Evolutionary conservation across 2,888 invertebrate genomes (phyloP), one percentile per base, ranked within the genome.

Genomic region (Nyleta sp.): DNA sequence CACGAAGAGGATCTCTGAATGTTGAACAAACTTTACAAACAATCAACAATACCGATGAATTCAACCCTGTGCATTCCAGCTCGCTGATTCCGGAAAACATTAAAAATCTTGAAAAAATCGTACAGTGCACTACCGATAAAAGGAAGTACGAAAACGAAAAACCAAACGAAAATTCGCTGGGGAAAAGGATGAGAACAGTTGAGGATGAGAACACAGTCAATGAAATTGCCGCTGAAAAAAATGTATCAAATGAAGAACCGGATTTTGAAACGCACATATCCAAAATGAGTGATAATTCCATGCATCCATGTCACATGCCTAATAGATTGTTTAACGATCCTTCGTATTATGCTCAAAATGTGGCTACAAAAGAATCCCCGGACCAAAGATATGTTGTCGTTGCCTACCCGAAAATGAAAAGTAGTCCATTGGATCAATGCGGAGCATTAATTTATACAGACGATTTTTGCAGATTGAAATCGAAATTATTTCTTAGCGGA

Each of bases 241-340:
- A 8, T 28, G 28, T 8, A 6, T 15, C 40, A 15, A 40, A 40
- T 8, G 13, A 15, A 15, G 17, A 40, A 15, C 4, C 17, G 8
- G 13, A 40, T 17, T 13, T 15, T 40, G 40, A 40, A 44, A 2
- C 24, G 10, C 4, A 50, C 15, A 50, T 50, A 10, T 28, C 13
- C 2, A 31, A 60, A 20, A 46, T 15, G 35, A 60, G 33, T 35
- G 60, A 60, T n/a, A 48, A 35, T 48, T 60, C 60, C 1, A 20
- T 40, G 17, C 48, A 60, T 28, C 1, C 20, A 0, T 6, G 35
- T 22, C 35, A 33, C 42, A 33, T 60, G 60, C 8, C 13, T 1
- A 60, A 60, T 11, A 22, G 48, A 28, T 22, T 60, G n/a, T 60
- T 60, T 22, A 15, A 60, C 33, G 35, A 60, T 22, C 22, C 28